Percentiles rank a stretch among this genome's conserved stretches.
phyloP scores from a whole-genome alignment of 1,140 invertebrate species.

The Pentalonia nigronervosa region DNA sequence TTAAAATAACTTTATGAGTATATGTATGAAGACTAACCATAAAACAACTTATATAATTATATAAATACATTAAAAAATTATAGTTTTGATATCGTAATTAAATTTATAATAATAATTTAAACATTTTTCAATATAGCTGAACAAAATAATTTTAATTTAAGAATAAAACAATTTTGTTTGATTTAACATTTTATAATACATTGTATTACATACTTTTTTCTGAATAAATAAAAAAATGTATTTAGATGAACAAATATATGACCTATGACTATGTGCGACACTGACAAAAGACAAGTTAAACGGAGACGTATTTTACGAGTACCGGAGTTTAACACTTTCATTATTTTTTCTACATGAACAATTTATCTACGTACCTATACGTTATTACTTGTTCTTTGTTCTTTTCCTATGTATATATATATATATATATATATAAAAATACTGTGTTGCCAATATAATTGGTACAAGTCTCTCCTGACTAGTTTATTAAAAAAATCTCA shows the following conservation, averaged over 20 bases:
- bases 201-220: neutral
- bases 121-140: neutral
- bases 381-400: neutral
- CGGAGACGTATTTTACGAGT: neutral
- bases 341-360: neutral
- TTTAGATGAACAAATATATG: neutral
- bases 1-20: neutral
- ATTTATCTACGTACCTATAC: neutral
- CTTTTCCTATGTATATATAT: neutral
- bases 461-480: constrained; percentile 4
- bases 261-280: neutral
- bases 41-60: neutral
- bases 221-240: neutral
- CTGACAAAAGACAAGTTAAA: neutral
- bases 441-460: neutral
- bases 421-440: neutral
- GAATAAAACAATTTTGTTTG: neutral
- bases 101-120: neutral
- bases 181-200: no score
- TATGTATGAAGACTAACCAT: neutral
- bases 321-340: neutral
- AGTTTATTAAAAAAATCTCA: constrained; percentile 20
- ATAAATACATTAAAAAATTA: neutral
- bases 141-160: neutral
- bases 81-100: neutral